Conservation (phyloP, 1,140 invertebrate genomes). For the Scaptomyza graminum region DNA sequence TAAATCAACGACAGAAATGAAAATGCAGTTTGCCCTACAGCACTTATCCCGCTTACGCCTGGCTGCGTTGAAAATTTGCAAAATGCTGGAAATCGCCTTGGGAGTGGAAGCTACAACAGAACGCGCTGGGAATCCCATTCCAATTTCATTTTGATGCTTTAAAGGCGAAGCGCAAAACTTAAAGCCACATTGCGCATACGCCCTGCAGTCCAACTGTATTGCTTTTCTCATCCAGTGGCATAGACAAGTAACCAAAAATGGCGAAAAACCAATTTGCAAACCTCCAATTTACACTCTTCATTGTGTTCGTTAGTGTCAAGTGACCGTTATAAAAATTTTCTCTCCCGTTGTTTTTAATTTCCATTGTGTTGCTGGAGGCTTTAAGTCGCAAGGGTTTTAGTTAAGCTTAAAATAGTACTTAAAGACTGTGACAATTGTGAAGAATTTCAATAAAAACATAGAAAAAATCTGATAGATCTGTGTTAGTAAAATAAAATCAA, state of each 20-base stretch:
- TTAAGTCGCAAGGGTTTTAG: not conserved
- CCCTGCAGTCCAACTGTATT: constrained; percentile 22
- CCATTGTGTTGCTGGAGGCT: not conserved
- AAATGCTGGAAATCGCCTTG: constrained; percentile 49
- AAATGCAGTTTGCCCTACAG: constrained; percentile 44
- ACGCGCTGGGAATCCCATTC: not conserved
- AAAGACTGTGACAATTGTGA: too few relatives aligned
- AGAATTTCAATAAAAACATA: too few relatives aligned
- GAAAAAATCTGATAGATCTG: too few relatives aligned
- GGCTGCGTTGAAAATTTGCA: constrained; percentile 44
- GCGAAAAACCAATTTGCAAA: constrained; percentile 45
- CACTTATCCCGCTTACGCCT: not conserved
- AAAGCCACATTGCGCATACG: constrained; percentile 58
- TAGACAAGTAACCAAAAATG: constrained; percentile 24
- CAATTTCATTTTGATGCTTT: constrained; percentile 15
- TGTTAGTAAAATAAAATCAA: not conserved
- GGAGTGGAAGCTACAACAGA: constrained; percentile 35
- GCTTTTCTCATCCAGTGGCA: not conserved
- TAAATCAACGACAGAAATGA: constrained; percentile 55
- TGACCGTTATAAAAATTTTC: constrained; percentile 6
- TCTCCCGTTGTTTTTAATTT: not conserved
- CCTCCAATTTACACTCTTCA: constrained; percentile 50
- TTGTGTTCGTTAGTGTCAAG: constrained; percentile 27
- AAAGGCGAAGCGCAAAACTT: constrained; percentile 24
- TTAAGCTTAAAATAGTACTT: not conserved